phyloP scores from a whole-genome alignment of 2,888 invertebrate genomes.

The Calliphora vomitoria region DNA sequence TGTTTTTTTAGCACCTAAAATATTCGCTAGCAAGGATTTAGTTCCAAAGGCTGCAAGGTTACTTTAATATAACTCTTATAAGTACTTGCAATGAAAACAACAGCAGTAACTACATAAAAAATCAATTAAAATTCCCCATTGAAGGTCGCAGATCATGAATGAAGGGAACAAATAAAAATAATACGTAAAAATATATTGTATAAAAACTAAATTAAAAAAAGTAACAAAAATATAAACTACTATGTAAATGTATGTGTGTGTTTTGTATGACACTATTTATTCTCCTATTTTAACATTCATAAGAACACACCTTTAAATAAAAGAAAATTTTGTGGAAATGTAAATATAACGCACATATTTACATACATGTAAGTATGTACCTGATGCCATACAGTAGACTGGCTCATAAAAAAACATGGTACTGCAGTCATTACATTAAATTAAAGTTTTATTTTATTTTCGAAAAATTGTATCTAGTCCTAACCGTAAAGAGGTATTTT shows the following conservation, averaged over 20 bases:
- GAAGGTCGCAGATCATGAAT: constrained; percentile 49
- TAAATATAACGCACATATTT: background rate
- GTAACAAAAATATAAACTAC: constrained; percentile 25
- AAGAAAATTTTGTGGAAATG: constrained; percentile 41
- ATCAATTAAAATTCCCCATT: constrained; percentile 59
- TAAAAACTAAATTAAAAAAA: background rate
- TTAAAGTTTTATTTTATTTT: too few relatives aligned
- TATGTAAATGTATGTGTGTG: background rate
- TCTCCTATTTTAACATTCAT: constrained; percentile 62
- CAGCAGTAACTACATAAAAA: constrained; percentile 23
- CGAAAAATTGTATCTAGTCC: too few relatives aligned
- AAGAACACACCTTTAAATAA: constrained; percentile 63
- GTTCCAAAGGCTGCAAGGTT: background rate
- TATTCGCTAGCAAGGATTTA: too few relatives aligned
- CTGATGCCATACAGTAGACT: too few relatives aligned
- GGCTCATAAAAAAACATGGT: too few relatives aligned
- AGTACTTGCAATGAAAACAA: background rate
- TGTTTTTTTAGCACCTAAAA: too few relatives aligned
- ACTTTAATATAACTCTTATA: constrained; percentile 15
- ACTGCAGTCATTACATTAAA: too few relatives aligned
- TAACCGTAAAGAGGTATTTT: too few relatives aligned
- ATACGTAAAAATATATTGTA: background rate
- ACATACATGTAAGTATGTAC: too few relatives aligned
- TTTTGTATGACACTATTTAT: constrained; percentile 60
- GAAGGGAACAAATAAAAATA: constrained; percentile 9